These are phyloP conservation scores for Tragelaphus strepsiceros DNA, from an alignment of 2,113 vertebrate genomes.

Conservation along the genomic window DNA sequence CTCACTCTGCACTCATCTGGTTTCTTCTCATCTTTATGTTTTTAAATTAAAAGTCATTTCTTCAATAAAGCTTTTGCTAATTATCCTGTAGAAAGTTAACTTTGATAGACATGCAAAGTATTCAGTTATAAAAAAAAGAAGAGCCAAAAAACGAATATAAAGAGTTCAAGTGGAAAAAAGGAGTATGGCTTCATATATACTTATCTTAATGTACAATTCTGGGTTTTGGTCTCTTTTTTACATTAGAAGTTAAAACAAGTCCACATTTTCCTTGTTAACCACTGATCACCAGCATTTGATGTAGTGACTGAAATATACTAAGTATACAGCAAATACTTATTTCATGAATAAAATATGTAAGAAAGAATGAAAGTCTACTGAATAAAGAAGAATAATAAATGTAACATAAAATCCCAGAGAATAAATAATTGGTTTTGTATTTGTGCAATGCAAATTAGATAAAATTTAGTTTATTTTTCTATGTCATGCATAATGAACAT, in stretches of 20 bases:
- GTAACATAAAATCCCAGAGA: not conserved
- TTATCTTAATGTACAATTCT: not conserved
- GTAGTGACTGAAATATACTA: not conserved
- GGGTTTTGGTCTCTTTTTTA: not conserved
- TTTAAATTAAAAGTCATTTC: not conserved
- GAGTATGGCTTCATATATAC: not conserved
- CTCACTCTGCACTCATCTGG: not conserved
- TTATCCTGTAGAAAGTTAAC: not conserved
- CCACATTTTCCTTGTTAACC: not conserved
- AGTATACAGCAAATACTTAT: not conserved
- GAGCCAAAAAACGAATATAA: not conserved
- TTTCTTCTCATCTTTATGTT: not conserved
- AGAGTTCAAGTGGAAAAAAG: not conserved
- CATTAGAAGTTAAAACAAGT: not conserved
- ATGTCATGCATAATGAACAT: not conserved
- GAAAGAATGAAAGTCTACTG: not conserved
- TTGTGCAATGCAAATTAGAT: not conserved
- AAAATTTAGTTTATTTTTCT: not conserved
- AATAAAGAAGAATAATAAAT: slow-evolving; percentile 1
- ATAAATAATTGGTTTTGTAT: not conserved
- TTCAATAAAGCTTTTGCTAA: not conserved
- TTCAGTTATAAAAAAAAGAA: not conserved
- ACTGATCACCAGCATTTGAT: not conserved
- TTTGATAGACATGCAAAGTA: not conserved
- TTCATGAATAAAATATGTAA: slow-evolving; percentile 33